Evolutionary conservation across 2,888 invertebrate genomes (phyloP), one percentile per base, ranked within the genome.

Genomic region (Cantharis rustica): DNA sequence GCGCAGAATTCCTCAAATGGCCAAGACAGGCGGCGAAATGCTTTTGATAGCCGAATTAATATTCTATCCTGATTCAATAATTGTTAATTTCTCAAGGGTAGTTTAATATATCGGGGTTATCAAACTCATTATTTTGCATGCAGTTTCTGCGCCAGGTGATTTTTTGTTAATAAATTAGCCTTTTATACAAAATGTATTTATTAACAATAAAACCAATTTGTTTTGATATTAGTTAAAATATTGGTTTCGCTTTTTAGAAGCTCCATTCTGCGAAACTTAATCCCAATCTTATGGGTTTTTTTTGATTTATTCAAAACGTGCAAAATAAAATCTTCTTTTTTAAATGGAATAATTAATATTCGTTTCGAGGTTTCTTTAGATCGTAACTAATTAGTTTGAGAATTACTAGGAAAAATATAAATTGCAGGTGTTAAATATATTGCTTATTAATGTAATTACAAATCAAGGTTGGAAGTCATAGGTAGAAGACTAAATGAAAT

Each of bases 401-500:
- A 23, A 68, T 72, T 72, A 69, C 62, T 62, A 15, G 23, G 73
- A 69, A 73, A 72, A 68, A 72, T 20, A 72, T 27, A 5, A 10
- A 10, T 11, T 64, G 69, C 74, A 74, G 74, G 74, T 74, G 74
- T 74, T 66, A 74, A 73, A 74, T 16, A 61, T 72, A 61, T 16
- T 70, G 16, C 27, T 47, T 26, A 64, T 62, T 69, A 31, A 61
- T 68, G 16, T 64, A 63, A 74, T 68, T 63, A 23, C 23, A 26
- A 62, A 70, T 66, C 70, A 74, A 70, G 63, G 74, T 74, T 66
- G 64, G 69, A 61, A 69, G 27, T 69, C 69, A 27, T 16, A 26
- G 47, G 69, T 27, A 69, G 31, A 26, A 26, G n/a, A 26, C 16
- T 31, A 23, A 15, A 17, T 20, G 64, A 16, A 16, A 64, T 64